Evolutionary conservation across 2,113 vertebrate species (phyloP).

Genomic region (Mobula hypostoma): DNA sequence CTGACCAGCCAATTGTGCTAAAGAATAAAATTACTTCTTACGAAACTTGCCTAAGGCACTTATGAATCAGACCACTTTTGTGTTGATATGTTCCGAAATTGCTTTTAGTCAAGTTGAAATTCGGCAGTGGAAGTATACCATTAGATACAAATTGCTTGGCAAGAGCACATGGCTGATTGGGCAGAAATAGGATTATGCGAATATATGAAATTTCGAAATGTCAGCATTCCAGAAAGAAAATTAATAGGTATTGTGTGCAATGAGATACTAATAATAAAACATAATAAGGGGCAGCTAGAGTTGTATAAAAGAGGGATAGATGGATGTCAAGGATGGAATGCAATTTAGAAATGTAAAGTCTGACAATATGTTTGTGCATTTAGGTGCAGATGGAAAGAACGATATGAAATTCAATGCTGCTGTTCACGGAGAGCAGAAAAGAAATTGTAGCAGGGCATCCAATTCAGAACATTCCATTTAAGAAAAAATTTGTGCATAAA

Average conservation of each 20-base stretch:
- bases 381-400: background rate
- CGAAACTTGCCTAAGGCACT: background rate
- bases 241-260: background rate
- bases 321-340: background rate
- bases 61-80: background rate
- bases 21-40: background rate
- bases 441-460: background rate
- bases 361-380: background rate
- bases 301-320: background rate
- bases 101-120: background rate
- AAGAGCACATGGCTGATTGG: background rate
- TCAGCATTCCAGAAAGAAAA: background rate
- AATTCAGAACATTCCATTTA: background rate
- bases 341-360: background rate
- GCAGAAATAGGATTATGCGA: background rate
- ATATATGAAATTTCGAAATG: background rate
- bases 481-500: background rate
- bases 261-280: background rate
- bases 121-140: background rate
- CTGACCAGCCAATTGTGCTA: too few species aligned
- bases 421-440: background rate
- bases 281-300: background rate
- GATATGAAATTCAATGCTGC: background rate
- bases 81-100: background rate
- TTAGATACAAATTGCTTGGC: background rate